Conservation (phyloP, 2,113 vertebrate species). For the Tyto alba region DNA sequence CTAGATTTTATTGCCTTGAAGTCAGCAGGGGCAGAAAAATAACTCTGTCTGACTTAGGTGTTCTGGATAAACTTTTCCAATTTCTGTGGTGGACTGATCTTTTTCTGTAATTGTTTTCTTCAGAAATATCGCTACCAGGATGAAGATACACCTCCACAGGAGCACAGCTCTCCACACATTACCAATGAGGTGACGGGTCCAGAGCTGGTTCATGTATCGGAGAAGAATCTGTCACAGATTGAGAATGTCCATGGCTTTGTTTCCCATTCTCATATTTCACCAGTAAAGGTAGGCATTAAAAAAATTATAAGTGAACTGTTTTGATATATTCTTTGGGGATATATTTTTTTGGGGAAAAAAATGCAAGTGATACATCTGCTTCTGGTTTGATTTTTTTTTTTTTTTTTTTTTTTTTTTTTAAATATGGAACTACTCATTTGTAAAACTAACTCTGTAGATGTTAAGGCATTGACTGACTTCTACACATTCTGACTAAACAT, state of each 20-base stretch:
- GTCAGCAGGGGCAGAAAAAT: neutral
- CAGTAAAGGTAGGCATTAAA: slow-evolving; percentile 86
- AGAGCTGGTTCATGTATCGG: slow-evolving; percentile 91
- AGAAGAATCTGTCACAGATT: slow-evolving; percentile 93
- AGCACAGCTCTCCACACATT: slow-evolving; percentile 86
- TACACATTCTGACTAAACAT: neutral
- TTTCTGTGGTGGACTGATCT: neutral
- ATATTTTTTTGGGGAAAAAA: neutral
- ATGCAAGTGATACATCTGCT: accelerated
- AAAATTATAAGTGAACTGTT: neutral
- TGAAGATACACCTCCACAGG: slow-evolving; percentile 87
- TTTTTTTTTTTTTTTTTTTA: too few species aligned
- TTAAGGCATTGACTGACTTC: neutral
- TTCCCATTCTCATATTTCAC: slow-evolving; percentile 93
- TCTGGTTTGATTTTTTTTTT: too few species aligned
- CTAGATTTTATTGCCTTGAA: neutral
- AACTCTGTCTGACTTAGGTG: neutral
- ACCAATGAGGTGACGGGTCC: slow-evolving; percentile 80
- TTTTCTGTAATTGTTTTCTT: neutral
- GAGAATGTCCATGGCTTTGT: slow-evolving; percentile 95
- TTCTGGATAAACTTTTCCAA: neutral
- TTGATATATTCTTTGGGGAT: neutral
- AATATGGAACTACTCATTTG: too few species aligned
- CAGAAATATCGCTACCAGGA: slow-evolving; percentile 95
- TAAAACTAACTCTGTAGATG: too few species aligned